Evolutionary conservation across 2,888 invertebrate species (phyloP).

Genomic region (Psococerastis gibbosa): DNA sequence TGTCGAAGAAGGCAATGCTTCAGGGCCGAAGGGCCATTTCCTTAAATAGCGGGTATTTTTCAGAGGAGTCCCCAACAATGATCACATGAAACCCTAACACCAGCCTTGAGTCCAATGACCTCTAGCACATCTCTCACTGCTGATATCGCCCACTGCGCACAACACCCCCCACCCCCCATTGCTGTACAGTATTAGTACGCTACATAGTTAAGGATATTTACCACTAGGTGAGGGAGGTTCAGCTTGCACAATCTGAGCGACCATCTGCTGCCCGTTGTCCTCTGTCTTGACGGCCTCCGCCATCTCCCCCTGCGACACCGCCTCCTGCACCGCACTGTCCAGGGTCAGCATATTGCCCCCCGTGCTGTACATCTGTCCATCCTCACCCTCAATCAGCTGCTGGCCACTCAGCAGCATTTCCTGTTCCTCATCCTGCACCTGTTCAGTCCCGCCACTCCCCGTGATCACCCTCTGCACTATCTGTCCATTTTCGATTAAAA

Average conservation of each 20-base stretch:
- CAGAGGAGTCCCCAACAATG: no score
- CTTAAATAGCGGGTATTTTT: no score
- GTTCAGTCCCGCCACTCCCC: neutral
- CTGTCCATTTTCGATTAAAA: constrained; percentile 5
- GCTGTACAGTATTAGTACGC: no score
- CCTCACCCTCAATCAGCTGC: constrained; percentile 10
- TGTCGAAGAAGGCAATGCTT: no score
- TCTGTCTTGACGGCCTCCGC: constrained; percentile 27
- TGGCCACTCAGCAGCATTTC: constrained; percentile 35
- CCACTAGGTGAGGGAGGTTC: constrained; percentile 61
- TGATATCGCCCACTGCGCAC: no score
- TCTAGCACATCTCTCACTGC: no score
- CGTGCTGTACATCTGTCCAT: neutral
- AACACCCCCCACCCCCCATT: no score
- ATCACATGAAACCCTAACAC: no score
- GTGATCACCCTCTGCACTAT: constrained; percentile 3
- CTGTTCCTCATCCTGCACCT: constrained; percentile 19
- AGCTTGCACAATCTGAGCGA: constrained; percentile 69
- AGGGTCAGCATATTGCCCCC: constrained; percentile 1
- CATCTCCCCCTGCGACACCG: constrained; percentile 25
- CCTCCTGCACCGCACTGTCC: constrained; percentile 21
- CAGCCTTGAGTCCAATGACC: no score
- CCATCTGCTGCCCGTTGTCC: constrained; percentile 47
- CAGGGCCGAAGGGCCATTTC: no score
- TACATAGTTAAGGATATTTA: constrained; percentile 25